Evolutionary conservation across 2,113 vertebrate species (phyloP), one percentile per base, ranked within the genome.

Genomic region (Indicator maculatus): DNA sequence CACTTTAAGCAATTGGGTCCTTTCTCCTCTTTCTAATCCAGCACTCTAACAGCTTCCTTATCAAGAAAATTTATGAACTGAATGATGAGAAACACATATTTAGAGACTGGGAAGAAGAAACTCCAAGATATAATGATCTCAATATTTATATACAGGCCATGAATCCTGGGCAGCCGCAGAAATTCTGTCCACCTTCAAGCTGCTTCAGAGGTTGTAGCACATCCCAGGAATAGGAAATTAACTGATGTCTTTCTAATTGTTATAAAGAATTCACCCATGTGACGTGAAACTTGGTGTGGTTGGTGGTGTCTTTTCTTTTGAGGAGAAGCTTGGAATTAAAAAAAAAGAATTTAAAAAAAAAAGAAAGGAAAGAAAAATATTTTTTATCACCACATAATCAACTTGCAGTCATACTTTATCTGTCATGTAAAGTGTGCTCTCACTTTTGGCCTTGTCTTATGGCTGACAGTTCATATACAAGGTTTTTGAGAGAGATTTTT

Each of bases 41-140:
- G 33, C 2, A 2, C 18, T 52, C 31, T 75, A 87, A 88, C 7
- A 71, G 0, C 38, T 69, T 47, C 63, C 31, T 91, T 87, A 95
- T 65, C n/a, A 78, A 19, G 18, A 61, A 56, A 85, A 82, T 69
- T 94, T 82, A 87, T 64, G 28, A 91, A 58, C 38, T 69, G 55
- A 87, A 64, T 38, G 9, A 74, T 79, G 47, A 72, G 41, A 82
- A 82, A 31, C 2, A 21, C 71, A 27, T 78, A 82, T 67, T 87
- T 86, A 75, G 28, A 69, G 33, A 52, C 16, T 74, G 31, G 45
- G 33, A 61, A 91, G 58, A 82, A 93, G 31, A 93, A 82, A 58
- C 11, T 65, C 24, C 65, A 47, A 90, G 21, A 72, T 0, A 0
- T 36, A 31, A 31, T 85, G 76, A 86, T 88, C 38, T 86, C 24